phyloP scores from a whole-genome alignment of 2,888 invertebrate species.

The Drosophila flavopinicola region DNA sequence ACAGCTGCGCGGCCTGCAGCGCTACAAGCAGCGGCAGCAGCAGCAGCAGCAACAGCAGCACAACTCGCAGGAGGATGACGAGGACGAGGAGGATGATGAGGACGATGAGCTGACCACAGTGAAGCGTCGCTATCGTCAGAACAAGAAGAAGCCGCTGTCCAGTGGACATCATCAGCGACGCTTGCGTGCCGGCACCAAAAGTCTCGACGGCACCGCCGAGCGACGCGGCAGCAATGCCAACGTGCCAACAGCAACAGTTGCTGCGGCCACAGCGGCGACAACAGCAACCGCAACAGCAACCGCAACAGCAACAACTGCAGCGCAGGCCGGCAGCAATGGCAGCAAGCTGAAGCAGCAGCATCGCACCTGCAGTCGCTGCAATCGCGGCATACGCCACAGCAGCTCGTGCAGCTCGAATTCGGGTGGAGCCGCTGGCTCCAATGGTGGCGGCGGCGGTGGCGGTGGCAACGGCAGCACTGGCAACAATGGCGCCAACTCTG shows the following conservation, averaged over 20 bases:
- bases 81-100: constrained; percentile 72
- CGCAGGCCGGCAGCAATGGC: constrained; percentile 36
- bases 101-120: constrained; percentile 75
- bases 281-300: constrained; percentile 3
- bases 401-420: constrained; percentile 87
- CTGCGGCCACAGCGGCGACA: constrained; percentile 10
- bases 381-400: constrained; percentile 83
- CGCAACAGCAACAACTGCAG: constrained; percentile 7
- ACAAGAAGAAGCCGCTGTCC: constrained; percentile 72
- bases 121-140: constrained; percentile 82
- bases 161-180: constrained; percentile 80
- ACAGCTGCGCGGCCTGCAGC: constrained; percentile 51
- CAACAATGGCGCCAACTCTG: constrained; percentile 81
- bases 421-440: constrained; percentile 82
- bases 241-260: constrained; percentile 25
- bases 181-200: constrained; percentile 75
- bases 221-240: constrained; percentile 41
- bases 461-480: constrained; percentile 47
- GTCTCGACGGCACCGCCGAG: constrained; percentile 68
- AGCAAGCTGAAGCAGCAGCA: constrained; percentile 58
- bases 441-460: constrained; percentile 43
- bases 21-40: constrained; percentile 58
- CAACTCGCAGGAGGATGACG: constrained; percentile 62
- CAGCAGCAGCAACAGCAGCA: constrained; percentile 49
- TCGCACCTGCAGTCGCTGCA: constrained; percentile 82